phyloP scores from a whole-genome alignment of 2,797 vertebrate species.

The Synaphobranchus kaupii region DNA sequence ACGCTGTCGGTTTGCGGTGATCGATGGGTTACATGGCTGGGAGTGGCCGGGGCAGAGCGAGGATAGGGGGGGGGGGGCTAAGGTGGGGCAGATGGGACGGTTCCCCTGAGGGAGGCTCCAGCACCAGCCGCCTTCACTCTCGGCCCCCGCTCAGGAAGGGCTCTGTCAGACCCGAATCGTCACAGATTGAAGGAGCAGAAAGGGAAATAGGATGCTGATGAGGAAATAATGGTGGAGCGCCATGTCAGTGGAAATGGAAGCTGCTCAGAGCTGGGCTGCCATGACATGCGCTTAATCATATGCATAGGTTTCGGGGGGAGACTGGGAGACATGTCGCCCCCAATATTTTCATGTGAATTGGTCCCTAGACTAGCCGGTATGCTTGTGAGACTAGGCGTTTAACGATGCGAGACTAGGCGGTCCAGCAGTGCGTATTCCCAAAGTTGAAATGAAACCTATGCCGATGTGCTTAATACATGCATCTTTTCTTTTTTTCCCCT shows the following conservation, averaged over 20 bases:
- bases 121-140: not conserved
- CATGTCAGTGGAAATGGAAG: not conserved
- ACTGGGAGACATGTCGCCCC: not conserved
- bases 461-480: no score
- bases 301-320: not conserved
- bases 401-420: no score
- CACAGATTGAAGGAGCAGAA: not conserved
- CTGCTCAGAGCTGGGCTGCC: not conserved
- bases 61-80: not conserved
- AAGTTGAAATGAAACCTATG: no score
- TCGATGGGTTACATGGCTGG: not conserved
- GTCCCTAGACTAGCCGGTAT: not conserved
- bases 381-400: not conserved
- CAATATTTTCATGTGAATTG: not conserved
- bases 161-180: not conserved
- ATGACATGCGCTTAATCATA: not conserved
- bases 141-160: not conserved
- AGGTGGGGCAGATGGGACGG: constrained; percentile 1
- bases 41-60: not conserved
- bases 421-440: no score
- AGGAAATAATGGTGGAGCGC: constrained; percentile 21
- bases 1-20: not conserved
- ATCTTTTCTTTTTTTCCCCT: not conserved
- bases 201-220: constrained; percentile 19
- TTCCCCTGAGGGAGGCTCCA: not conserved